A percentile compares a stretch with the other conserved stretches of the same genome.
Evolutionary conservation across 1,140 invertebrate genomes (phyloP).

Genomic region (Ylistrum balloti): DNA sequence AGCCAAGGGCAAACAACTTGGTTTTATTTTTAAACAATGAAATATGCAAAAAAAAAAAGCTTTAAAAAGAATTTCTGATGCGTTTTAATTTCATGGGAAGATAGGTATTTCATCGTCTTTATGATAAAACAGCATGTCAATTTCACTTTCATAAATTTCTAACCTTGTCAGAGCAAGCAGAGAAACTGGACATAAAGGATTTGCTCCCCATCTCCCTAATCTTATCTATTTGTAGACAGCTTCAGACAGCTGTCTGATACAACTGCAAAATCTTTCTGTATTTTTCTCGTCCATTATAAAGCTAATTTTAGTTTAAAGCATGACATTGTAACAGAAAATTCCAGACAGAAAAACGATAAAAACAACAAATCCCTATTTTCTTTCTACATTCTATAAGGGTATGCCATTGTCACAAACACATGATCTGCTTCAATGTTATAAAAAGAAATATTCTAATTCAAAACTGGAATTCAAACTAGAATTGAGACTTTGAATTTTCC

Average conservation of each 20-base stretch:
- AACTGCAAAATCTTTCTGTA: background rate
- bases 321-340: background rate
- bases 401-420: background rate
- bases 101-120: background rate
- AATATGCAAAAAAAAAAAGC: too few species aligned
- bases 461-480: background rate
- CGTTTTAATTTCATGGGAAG: too few species aligned
- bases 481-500: background rate
- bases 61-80: too few species aligned
- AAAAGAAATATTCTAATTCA: conserved; percentile 2
- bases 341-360: background rate
- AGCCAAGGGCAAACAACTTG: too few species aligned
- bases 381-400: background rate
- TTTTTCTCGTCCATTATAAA: background rate
- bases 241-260: background rate
- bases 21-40: too few species aligned
- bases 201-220: background rate
- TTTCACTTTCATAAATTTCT: background rate
- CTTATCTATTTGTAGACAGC: background rate
- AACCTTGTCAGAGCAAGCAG: background rate
- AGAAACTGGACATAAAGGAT: background rate
- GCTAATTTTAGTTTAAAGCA: conserved; percentile 1
- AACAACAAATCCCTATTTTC: background rate
- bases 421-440: background rate
- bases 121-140: background rate